These are phyloP conservation scores for Sinhomidia bicolor DNA, from an alignment of 2,888 invertebrate genomes.

Conservation along the genomic window DNA sequence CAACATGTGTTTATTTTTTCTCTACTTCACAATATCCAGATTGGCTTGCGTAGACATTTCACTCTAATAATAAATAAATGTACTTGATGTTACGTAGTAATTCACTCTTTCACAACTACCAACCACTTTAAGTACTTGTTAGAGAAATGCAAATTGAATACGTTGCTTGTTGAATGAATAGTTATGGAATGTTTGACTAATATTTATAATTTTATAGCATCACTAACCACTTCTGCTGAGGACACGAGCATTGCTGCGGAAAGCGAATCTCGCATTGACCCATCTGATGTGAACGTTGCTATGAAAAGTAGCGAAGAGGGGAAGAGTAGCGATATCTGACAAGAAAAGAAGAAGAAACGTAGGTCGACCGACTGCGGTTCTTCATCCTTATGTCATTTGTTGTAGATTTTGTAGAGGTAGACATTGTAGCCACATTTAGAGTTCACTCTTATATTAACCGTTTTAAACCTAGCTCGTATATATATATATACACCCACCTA, in stretches of 20 bases:
- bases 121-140: no score
- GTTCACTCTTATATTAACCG: not conserved
- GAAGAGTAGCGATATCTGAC: constrained; percentile 76
- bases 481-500: no score
- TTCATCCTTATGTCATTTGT: constrained; percentile 77
- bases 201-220: constrained; percentile 9
- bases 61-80: no score
- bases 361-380: constrained; percentile 79
- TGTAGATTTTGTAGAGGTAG: constrained; percentile 68
- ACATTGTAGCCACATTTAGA: not conserved
- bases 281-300: constrained; percentile 69
- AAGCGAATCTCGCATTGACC: constrained; percentile 36
- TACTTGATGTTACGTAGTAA: no score
- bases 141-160: not conserved
- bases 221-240: constrained; percentile 25
- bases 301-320: constrained; percentile 68
- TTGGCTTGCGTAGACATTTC: no score
- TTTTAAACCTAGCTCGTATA: no score
- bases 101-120: not conserved
- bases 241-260: not conserved
- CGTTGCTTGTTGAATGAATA: not conserved
- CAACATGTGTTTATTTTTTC: no score
- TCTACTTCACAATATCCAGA: not conserved
- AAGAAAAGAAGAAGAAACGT: constrained; percentile 80
- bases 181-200: not conserved